Evolutionary conservation across 2,113 vertebrate genomes (phyloP).

Genomic region (Ariopsis seemanni): DNA sequence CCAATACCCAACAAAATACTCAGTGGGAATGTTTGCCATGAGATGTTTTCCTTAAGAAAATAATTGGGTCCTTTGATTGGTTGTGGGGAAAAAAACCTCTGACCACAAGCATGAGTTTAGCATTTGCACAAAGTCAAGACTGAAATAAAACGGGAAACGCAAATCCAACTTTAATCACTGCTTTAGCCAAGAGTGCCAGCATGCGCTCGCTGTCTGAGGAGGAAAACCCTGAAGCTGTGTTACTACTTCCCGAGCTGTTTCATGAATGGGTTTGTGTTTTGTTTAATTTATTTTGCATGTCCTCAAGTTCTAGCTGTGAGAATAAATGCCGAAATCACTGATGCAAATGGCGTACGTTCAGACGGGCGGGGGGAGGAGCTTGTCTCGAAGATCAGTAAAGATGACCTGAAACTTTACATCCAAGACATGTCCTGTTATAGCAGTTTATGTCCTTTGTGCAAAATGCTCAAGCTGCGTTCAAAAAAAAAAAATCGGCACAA

Average conservation of each 20-base stretch:
- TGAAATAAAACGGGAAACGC: neutral
- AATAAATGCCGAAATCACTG: neutral
- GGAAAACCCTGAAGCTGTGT: neutral
- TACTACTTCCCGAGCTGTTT: neutral
- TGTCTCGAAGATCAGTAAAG: neutral
- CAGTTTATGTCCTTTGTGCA: neutral
- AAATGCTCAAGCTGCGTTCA: neutral
- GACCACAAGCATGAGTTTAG: neutral
- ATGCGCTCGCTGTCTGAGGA: neutral
- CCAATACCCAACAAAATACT: neutral
- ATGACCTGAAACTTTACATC: neutral
- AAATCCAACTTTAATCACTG: neutral
- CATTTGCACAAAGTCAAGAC: neutral
- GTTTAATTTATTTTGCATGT: neutral
- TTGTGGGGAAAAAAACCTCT: neutral
- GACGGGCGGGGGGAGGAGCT: neutral
- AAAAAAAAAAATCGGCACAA: neutral
- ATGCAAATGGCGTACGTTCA: neutral
- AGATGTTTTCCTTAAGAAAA: neutral
- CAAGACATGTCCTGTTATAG: neutral
- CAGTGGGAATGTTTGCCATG: neutral
- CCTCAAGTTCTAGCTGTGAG: neutral
- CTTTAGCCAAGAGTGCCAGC: neutral
- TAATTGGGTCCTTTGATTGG: neutral
- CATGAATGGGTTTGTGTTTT: neutral